Conservation (phyloP, 1,140 invertebrate species). For the Drosophila bifasciata region DNA sequence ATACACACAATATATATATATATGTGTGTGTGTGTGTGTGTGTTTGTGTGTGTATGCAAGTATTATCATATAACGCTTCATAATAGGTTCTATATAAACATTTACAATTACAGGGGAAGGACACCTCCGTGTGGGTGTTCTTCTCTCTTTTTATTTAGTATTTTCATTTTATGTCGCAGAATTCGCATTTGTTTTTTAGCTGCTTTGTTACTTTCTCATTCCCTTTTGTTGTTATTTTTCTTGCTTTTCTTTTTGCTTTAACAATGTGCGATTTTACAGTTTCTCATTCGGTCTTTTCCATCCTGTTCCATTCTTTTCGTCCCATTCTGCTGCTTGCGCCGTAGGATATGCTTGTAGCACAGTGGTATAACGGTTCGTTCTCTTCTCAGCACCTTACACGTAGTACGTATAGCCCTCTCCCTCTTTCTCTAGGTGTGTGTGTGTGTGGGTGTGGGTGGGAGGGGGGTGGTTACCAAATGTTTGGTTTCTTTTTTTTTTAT, state of each 20-base stretch:
- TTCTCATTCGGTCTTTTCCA: slow-evolving; percentile 46
- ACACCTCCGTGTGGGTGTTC: slow-evolving; percentile 10
- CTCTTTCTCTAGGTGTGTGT: neutral
- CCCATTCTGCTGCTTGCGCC: slow-evolving; percentile 38
- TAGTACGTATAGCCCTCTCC: neutral
- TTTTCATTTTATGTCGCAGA: slow-evolving; percentile 4
- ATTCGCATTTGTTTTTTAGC: neutral
- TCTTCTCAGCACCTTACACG: slow-evolving; percentile 9
- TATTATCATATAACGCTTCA: slow-evolving; percentile 72
- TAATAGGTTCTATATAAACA: slow-evolving; percentile 73
- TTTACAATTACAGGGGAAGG: slow-evolving; percentile 72
- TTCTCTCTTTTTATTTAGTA: slow-evolving; percentile 23
- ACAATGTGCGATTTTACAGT: slow-evolving; percentile 73
- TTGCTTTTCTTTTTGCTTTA: slow-evolving; percentile 41
- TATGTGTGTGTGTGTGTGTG: slow-evolving; percentile 41
- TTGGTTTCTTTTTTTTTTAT: slow-evolving; percentile 15
- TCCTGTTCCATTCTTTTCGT: slow-evolving; percentile 2
- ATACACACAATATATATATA: slow-evolving; percentile 34
- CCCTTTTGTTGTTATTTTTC: slow-evolving; percentile 5
- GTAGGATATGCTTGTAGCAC: slow-evolving; percentile 72
- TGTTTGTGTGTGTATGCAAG: slow-evolving; percentile 56
- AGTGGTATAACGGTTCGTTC: slow-evolving; percentile 68
- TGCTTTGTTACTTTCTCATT: neutral
- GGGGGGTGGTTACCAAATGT: slow-evolving; percentile 4
- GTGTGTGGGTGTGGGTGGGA: neutral